phyloP scores from a whole-genome alignment of 2,888 invertebrate genomes.

The Megaustenia siamemsis region DNA sequence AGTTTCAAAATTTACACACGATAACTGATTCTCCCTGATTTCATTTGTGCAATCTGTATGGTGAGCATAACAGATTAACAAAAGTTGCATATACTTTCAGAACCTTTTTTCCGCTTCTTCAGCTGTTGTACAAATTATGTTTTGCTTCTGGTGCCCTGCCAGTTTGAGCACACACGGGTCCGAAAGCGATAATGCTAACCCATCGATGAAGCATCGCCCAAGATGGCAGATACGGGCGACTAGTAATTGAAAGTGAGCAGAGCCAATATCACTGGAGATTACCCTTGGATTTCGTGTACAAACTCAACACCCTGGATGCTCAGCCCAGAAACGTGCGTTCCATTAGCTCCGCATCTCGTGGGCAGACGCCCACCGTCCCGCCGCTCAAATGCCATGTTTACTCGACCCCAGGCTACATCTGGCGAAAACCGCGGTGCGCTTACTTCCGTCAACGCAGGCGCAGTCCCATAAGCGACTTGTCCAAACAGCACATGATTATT shows the following conservation, averaged over 20 bases:
- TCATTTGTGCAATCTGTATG: not conserved
- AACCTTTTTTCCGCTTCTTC: not conserved
- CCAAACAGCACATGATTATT: conserved; percentile 44
- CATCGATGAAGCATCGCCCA: conserved; percentile 23
- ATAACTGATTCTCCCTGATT: not conserved
- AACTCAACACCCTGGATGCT: conserved; percentile 25
- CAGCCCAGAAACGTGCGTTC: conserved; percentile 44
- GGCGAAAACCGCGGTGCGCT: conserved; percentile 49
- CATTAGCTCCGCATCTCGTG: conserved; percentile 4
- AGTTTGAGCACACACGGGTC: not conserved
- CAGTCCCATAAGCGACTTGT: conserved; percentile 51
- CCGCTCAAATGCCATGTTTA: conserved; percentile 53
- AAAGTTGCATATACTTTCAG: not conserved
- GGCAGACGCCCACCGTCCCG: conserved; percentile 18
- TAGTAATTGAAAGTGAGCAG: conserved; percentile 50
- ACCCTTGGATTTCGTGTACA: conserved; percentile 43
- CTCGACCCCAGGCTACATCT: conserved; percentile 37
- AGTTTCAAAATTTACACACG: not conserved
- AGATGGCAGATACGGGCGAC: conserved; percentile 43
- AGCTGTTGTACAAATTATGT: conserved; percentile 21
- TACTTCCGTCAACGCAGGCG: conserved; percentile 50
- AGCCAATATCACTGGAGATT: conserved; percentile 41
- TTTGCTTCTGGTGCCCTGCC: not conserved
- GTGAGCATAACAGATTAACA: not conserved
- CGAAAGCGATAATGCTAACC: conserved; percentile 39